Conservation (phyloP, 2,797 vertebrate genomes). For the Acanthornis magna region DNA sequence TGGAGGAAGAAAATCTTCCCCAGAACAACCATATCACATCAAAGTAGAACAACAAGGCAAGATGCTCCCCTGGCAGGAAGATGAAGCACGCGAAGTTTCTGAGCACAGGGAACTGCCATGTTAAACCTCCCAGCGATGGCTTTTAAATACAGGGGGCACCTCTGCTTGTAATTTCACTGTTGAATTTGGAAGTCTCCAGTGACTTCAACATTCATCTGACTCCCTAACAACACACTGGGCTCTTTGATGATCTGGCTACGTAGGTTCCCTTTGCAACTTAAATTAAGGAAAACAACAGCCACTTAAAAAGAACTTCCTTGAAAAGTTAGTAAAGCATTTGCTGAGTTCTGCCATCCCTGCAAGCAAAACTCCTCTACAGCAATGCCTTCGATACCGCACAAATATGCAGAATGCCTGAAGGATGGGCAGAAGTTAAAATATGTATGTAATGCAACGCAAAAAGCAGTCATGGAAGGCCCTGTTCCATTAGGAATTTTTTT, state of each 20-base stretch:
- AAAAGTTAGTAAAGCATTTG: neutral
- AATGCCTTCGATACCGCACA: neutral
- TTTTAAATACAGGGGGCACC: neutral
- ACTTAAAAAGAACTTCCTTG: neutral
- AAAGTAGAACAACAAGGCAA: neutral
- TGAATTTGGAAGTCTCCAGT: neutral
- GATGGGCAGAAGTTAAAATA: neutral
- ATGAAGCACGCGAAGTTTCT: neutral
- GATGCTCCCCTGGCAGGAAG: neutral
- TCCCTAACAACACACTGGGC: neutral
- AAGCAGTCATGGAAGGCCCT: neutral
- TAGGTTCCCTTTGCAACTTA: neutral
- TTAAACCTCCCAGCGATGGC: neutral
- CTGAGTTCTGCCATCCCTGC: neutral
- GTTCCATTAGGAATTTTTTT: neutral
- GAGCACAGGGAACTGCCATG: neutral
- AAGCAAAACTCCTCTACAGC: neutral
- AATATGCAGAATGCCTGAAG: neutral
- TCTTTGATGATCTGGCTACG: neutral
- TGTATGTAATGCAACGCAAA: rapidly evolving
- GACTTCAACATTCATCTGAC: neutral
- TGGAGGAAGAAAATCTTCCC: conserved; percentile 41
- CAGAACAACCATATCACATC: neutral
- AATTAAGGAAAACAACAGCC: neutral
- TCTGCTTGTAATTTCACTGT: neutral